Base-by-base conservation (phyloP, 2,797 vertebrate genomes). In the Channa striata region DNA sequence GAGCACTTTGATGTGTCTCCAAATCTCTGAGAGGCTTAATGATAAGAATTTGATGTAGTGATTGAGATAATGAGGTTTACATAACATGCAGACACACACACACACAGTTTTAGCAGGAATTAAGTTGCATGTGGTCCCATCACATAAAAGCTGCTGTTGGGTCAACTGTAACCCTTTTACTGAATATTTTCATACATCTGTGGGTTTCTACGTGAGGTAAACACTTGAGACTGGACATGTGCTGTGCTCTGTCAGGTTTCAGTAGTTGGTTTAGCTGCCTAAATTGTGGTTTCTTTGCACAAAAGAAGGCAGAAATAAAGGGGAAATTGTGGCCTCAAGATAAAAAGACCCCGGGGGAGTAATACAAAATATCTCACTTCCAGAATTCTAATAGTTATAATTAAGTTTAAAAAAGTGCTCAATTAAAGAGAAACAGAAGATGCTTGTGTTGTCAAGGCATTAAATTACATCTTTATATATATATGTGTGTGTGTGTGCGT, bases 31-130 rank as follows among this genome's bases (percentile, higher is more conserved):
- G 82, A 71, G 72, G 80, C 81, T 80, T 85, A 82, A 88, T 83
- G 72, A 85, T 85, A 84, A 75, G 77, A 80, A 85, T 83, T 58
- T 56, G 79, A 87, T 90, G 68, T 80, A 73, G 60, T 81, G 82
- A 88, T 77, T 77, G 59, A 85, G 79, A 87, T 86, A 89, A 89
- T 92, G 81, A 89, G 82, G 68, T 82, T 90, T 85, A 43, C 77
- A 77, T 82, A 84, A 87, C 69, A 72, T 3, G 59, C 59, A 69
- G 64, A 58, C 69, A 58, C 49, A 47, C 39, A 69, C 48, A 43
- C 21, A 58, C 59, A 61, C 11, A 14, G 52, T 20, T 67, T 70
- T 68, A 61, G 50, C 42, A 63, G 66, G 50, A 68, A 77, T 77
- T 62, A 23, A 37, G 46, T 23, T 57, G 58, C 48, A 72, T 33